Evolutionary conservation across 2,113 vertebrate genomes (phyloP), one percentile per base, ranked within the genome.

Genomic region (Bubo bubo): DNA sequence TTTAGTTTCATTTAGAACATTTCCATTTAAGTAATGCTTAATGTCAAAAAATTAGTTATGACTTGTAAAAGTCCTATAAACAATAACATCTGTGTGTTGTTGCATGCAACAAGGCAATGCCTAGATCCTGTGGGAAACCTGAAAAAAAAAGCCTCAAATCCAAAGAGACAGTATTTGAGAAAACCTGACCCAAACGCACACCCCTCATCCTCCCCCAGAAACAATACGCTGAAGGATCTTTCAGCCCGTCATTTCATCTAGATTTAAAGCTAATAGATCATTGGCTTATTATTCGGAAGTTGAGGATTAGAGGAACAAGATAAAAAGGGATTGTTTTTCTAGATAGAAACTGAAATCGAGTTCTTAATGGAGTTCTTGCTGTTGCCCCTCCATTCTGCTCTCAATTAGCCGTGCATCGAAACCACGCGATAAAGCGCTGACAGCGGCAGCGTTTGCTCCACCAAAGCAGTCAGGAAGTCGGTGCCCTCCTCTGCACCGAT

Each of bases 381-480:
- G 55, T 9, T 28, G 56, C 27, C 71, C 39, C 45, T 20, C 45
- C 32, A 1, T 0, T 5, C 50, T 4, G 73, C 52, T 68, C 59
- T 8, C 72, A 4, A 2, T 0, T 1, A 21, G 37, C 15, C 18
- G 3, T 0, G 6, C 39, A 8, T 0, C 0, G 20, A 39, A 37
- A 14, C 7, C 2, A 0, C 9, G 12, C 8, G 9, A 30, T 53
- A 34, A 52, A 34, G 62, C 77, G 5, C 15, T 1, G 3, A 9
- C 63, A n/a, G 14, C 6, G 2, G 49, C 56, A 21, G 27, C 6
- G 7, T 3, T 10, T 4, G 24, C 72, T 27, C 14, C 21, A 8
- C 13, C 20, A 39, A 18, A 24, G 35, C 37, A 3, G 11, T 0
- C 3, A 2, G 79, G 30, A 53, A 21, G 60, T 6, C 7, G 0